These are phyloP conservation scores for Lasioglossum albipes DNA, from an alignment of 1,140 invertebrate genomes.

Conservation along the genomic window DNA sequence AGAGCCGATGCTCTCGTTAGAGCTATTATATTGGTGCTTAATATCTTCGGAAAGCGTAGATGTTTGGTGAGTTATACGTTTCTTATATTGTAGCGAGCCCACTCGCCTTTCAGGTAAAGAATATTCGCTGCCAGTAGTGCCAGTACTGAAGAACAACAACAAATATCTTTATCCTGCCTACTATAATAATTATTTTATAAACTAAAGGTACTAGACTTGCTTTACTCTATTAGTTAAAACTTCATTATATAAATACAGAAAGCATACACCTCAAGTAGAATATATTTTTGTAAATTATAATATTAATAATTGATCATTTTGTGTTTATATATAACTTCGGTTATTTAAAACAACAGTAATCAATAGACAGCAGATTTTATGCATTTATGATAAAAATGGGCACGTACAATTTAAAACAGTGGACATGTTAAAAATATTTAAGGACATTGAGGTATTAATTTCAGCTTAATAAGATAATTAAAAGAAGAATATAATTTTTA, in stretches of 20 bases:
- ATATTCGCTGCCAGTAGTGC: slow-evolving; percentile 82
- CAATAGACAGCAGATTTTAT: too few relatives aligned
- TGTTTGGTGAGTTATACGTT: slow-evolving; percentile 80
- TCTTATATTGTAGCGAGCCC: slow-evolving; percentile 79
- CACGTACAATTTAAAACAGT: too few relatives aligned
- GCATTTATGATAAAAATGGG: too few relatives aligned
- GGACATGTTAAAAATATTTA: too few relatives aligned
- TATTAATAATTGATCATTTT: too few relatives aligned
- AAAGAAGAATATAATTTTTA: too few relatives aligned
- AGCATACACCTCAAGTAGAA: not conserved
- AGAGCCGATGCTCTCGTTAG: slow-evolving; percentile 86
- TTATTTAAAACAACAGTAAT: too few relatives aligned
- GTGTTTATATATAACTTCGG: too few relatives aligned
- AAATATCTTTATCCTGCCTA: not conserved
- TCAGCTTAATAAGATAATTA: too few relatives aligned
- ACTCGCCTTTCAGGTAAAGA: slow-evolving; percentile 81
- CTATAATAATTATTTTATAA: slow-evolving; percentile 9
- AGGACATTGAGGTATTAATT: too few relatives aligned
- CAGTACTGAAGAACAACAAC: slow-evolving; percentile 78
- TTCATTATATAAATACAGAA: not conserved
- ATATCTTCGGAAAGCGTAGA: slow-evolving; percentile 81
- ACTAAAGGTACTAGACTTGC: not conserved
- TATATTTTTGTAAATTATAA: too few relatives aligned
- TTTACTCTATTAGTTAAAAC: not conserved
- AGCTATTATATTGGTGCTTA: slow-evolving; percentile 85